These are phyloP conservation scores for Tragelaphus buxtoni DNA, from an alignment of 2,113 vertebrate species.

Conservation along the genomic window DNA sequence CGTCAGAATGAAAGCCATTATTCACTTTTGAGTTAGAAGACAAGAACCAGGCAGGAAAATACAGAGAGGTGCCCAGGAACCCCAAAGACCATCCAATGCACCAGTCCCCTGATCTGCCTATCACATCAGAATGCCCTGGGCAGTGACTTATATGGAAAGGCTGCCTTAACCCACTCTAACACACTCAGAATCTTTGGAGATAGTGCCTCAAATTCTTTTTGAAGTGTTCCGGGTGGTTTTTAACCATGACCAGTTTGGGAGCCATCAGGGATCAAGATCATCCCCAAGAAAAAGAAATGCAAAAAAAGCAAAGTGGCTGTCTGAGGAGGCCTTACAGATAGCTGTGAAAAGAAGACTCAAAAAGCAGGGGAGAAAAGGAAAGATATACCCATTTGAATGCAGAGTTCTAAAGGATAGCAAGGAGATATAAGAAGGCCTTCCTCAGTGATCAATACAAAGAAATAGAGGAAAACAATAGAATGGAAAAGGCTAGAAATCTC, in stretches of 20 bases:
- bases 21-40: background rate
- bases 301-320: background rate
- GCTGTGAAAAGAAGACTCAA: background rate
- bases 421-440: background rate
- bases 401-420: background rate
- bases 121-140: background rate
- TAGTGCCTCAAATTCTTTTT: background rate
- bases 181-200: background rate
- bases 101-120: background rate
- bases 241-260: background rate
- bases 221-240: background rate
- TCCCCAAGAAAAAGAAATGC: background rate
- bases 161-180: background rate
- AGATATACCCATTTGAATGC: background rate
- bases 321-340: background rate
- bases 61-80: background rate
- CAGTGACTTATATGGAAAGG: background rate
- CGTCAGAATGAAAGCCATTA: background rate
- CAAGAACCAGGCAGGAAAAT: background rate
- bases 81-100: background rate
- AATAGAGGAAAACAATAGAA: background rate
- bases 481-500: background rate
- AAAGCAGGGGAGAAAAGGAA: background rate
- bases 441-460: background rate
- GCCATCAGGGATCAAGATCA: background rate